A percentile compares a stretch with the other conserved stretches of the same genome.
phyloP scores from a whole-genome alignment of 2,113 vertebrate species.

The Acinonyx jubatus region DNA sequence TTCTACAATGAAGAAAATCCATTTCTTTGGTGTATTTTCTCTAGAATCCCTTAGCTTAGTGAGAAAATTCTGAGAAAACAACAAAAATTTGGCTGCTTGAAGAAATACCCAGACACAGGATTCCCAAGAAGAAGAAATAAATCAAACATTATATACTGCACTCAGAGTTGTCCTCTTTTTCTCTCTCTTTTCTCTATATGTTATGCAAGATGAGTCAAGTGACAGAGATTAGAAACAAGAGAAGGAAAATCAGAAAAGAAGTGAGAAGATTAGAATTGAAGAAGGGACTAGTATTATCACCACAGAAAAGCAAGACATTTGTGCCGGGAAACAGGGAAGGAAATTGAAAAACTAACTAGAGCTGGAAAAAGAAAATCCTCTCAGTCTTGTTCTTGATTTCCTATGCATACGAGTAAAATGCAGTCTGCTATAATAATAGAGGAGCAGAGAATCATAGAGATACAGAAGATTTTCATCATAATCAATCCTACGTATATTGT shows the following conservation, averaged over 20 bases:
- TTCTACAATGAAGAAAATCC: neutral
- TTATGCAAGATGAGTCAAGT: neutral
- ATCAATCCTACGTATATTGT: neutral
- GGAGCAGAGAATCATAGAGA: neutral
- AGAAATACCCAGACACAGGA: neutral
- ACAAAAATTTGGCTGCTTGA: neutral
- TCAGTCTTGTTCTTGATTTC: neutral
- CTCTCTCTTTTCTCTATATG: neutral
- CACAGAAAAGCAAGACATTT: neutral
- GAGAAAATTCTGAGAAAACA: neutral
- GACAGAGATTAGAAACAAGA: neutral
- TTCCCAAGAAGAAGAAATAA: neutral
- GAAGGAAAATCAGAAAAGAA: neutral
- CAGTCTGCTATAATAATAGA: neutral
- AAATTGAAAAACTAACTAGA: neutral
- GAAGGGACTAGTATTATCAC: neutral
- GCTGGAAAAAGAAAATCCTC: neutral
- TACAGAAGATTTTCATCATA: neutral
- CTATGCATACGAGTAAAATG: neutral
- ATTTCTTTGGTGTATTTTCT: neutral
- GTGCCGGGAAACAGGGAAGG: neutral
- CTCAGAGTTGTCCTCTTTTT: neutral
- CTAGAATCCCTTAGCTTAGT: neutral
- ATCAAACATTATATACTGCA: neutral
- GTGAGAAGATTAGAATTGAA: neutral